Conservation (phyloP, 1,140 invertebrate genomes). For the Lineus longissimus region DNA sequence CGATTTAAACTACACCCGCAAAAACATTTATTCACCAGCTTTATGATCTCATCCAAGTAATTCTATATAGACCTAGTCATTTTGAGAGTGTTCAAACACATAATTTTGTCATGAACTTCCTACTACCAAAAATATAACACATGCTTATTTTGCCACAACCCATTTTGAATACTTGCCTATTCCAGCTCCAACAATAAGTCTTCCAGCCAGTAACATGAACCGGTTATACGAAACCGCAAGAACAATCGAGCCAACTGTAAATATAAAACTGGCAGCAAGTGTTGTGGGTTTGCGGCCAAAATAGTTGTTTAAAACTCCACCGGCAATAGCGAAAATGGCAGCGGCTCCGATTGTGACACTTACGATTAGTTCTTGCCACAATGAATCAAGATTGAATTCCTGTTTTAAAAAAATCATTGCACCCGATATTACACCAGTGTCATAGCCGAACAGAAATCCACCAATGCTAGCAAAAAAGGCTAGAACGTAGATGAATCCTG, state of each 20-base stretch:
- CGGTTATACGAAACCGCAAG: slow-evolving; percentile 32
- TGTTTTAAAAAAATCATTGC: slow-evolving; percentile 59
- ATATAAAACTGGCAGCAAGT: slow-evolving; percentile 41
- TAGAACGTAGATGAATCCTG: slow-evolving; percentile 38
- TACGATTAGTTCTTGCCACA: slow-evolving; percentile 38
- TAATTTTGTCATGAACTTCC: too few relatives aligned
- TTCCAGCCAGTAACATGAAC: slow-evolving; percentile 35
- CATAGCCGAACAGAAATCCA: slow-evolving; percentile 67
- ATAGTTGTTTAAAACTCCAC: slow-evolving; percentile 30
- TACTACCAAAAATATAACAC: too few relatives aligned
- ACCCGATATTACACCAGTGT: slow-evolving; percentile 65
- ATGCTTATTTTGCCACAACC: too few relatives aligned
- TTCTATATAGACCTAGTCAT: too few relatives aligned
- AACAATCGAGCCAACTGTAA: slow-evolving; percentile 36
- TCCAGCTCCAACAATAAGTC: slow-evolving; percentile 42
- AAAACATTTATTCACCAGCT: too few relatives aligned
- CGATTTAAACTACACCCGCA: too few relatives aligned
- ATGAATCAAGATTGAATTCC: slow-evolving; percentile 31
- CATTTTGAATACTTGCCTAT: slow-evolving; percentile 35
- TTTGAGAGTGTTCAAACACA: too few relatives aligned
- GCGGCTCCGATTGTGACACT: slow-evolving; percentile 41
- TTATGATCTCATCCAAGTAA: too few relatives aligned
- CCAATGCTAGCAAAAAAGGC: slow-evolving; percentile 55
- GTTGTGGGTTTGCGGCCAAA: slow-evolving; percentile 38
- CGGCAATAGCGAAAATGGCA: slow-evolving; percentile 38